Evolutionary conservation across 2,888 invertebrate genomes (phyloP).

Genomic region (Neoascia interrupta): DNA sequence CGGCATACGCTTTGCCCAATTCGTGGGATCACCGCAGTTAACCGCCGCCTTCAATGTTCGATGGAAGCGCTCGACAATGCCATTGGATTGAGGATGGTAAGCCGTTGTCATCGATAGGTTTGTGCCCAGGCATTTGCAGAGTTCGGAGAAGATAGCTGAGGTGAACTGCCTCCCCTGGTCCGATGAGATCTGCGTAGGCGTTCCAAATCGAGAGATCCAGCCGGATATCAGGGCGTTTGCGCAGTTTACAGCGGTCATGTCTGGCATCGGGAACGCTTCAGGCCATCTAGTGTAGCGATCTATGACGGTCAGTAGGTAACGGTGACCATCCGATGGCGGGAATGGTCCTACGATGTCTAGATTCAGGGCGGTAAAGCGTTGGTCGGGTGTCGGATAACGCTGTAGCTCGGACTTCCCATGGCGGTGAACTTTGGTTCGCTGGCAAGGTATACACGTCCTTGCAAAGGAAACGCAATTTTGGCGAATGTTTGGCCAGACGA

Average conservation of each 20-base stretch:
- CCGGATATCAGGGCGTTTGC: neutral
- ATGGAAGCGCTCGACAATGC: neutral
- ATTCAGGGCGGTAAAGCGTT: neutral
- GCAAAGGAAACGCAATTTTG: neutral
- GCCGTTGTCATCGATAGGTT: neutral
- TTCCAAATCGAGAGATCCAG: conserved; percentile 1
- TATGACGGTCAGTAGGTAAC: neutral
- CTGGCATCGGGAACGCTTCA: neutral
- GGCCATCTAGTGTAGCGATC: neutral
- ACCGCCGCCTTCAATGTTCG: neutral
- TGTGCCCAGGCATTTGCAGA: neutral
- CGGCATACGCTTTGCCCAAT: neutral
- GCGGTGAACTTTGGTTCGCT: conserved; percentile 2
- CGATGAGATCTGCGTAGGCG: neutral
- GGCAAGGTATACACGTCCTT: conserved; percentile 3
- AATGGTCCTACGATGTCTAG: neutral
- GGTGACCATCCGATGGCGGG: neutral
- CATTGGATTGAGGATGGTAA: neutral
- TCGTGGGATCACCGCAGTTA: no score
- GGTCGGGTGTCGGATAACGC: neutral
- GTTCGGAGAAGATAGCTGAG: neutral
- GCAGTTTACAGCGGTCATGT: neutral
- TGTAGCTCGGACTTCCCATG: neutral
- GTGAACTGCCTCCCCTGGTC: neutral
- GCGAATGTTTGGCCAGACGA: conserved; percentile 1